phyloP scores from a whole-genome alignment of 2,797 vertebrate species.

The Mastacembelus armatus region DNA sequence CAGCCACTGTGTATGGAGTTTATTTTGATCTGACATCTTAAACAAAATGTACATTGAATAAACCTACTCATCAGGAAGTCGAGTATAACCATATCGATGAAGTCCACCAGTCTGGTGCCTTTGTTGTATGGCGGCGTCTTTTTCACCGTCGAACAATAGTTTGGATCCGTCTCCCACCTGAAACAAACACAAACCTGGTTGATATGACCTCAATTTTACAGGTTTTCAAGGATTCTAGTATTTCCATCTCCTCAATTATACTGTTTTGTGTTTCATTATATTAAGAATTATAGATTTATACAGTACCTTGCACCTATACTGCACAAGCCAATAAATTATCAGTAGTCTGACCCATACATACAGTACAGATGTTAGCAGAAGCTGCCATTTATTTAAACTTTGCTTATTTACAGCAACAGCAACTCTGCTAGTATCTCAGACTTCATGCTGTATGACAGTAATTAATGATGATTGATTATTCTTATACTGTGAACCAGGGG shows the following conservation, averaged over 20 bases:
- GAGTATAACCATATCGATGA: slow-evolving; percentile 87
- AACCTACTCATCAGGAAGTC: slow-evolving; percentile 91
- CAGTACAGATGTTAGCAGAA: no score
- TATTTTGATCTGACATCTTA: neutral
- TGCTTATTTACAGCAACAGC: no score
- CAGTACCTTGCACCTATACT: no score
- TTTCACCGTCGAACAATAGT: slow-evolving; percentile 84
- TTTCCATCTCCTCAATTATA: no score
- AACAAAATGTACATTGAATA: neutral
- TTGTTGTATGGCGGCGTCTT: slow-evolving; percentile 82
- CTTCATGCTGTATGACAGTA: neutral
- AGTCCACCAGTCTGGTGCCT: slow-evolving; percentile 84
- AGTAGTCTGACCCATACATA: no score
- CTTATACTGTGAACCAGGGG: neutral
- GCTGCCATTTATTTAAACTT: no score
- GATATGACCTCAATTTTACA: no score
- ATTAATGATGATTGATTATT: neutral
- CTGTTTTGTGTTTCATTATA: no score
- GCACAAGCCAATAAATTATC: no score
- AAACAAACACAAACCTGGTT: slow-evolving; percentile 5
- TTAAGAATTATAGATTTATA: no score
- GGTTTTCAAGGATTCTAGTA: no score
- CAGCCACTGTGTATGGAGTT: no score
- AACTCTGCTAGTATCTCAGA: neutral
- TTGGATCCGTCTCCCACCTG: slow-evolving; percentile 85